These are phyloP conservation scores for Melolontha melolontha DNA, from an alignment of 2,888 invertebrate genomes.

Conservation along the genomic window DNA sequence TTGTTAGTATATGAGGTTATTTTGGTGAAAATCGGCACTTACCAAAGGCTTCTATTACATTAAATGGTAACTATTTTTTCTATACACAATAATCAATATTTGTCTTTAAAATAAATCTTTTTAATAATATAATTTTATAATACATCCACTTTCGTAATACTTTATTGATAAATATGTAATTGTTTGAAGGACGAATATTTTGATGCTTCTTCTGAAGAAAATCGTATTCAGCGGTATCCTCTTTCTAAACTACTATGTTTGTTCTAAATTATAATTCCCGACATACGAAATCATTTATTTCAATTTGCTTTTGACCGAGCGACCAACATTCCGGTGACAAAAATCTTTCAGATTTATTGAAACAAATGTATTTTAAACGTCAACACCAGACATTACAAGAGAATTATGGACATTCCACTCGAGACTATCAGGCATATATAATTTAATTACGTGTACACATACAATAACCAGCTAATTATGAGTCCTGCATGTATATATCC, in stretches of 20 bases:
- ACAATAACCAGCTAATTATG: conserved; percentile 20
- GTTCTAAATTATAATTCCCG: neutral
- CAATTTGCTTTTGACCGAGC: conserved; percentile 1
- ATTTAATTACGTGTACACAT: conserved; percentile 20
- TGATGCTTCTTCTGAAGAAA: too few relatives aligned
- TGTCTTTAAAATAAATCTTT: too few relatives aligned
- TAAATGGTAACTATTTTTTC: too few relatives aligned
- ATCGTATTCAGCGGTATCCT: too few relatives aligned
- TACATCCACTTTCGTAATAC: too few relatives aligned
- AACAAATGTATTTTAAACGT: conserved; percentile 29
- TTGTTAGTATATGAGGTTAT: too few relatives aligned
- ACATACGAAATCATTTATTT: conserved; percentile 25
- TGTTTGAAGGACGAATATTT: too few relatives aligned
- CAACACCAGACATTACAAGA: conserved; percentile 24
- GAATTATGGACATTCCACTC: conserved; percentile 18
- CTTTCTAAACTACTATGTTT: neutral
- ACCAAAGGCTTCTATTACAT: too few relatives aligned
- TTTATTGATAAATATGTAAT: too few relatives aligned
- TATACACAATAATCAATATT: too few relatives aligned
- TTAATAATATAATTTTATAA: too few relatives aligned
- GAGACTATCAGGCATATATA: conserved; percentile 7
- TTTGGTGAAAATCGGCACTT: too few relatives aligned
- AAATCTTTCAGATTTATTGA: conserved; percentile 28
- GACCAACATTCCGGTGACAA: conserved; percentile 11
- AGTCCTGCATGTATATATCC: conserved; percentile 2